Evolutionary conservation across 2,888 invertebrate genomes (phyloP), one percentile per base, ranked within the genome.

Genomic region (Andricus quercusramuli): DNA sequence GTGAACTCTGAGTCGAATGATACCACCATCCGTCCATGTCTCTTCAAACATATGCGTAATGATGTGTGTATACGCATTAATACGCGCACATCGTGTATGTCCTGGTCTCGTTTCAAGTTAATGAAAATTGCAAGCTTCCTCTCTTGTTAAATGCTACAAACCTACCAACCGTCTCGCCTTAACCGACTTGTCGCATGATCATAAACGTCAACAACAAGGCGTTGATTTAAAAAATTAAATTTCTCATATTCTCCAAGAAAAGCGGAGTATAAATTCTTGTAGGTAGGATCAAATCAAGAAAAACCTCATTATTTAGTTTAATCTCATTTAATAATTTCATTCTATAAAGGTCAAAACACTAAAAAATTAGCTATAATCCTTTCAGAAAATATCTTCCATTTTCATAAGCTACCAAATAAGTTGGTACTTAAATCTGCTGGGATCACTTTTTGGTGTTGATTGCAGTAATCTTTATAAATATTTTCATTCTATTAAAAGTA

Each of bases 111-210:
- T 85, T 85, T 87, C 79, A 82, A 84, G 85, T 87, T 84, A 84
- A 88, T 74, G 74, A 74, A 74, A 88, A 89, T 89, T 88, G 85
- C 83, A 82, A 79, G 82, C 85, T 87, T 89, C 88, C 88, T 88
- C 32, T 74, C 74, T 74, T 29, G 74, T 74, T 56, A 74, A 74
- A 74, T 74, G 56, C 44, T 74, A 59, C 59, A 70, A 32, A 62
- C 32, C n/a, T 62, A 25, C 65, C n/a, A 74, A 78, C 47, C 47
- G 56, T 76, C 67, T 70, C 66, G 59, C 29, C 56, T 74, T 56
- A 74, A 74, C 32, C 13, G 56, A 74, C 29, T 32, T 29, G 56
- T 32, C 74, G 56, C 32, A 51, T 74, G 32, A 22, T 59, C n/a
- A 32, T 56, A 56, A 56, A 32, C 13, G 64, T 64, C 25, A 64